Conservation (phyloP, 2,888 invertebrate genomes). For the Cantharis nigra region DNA sequence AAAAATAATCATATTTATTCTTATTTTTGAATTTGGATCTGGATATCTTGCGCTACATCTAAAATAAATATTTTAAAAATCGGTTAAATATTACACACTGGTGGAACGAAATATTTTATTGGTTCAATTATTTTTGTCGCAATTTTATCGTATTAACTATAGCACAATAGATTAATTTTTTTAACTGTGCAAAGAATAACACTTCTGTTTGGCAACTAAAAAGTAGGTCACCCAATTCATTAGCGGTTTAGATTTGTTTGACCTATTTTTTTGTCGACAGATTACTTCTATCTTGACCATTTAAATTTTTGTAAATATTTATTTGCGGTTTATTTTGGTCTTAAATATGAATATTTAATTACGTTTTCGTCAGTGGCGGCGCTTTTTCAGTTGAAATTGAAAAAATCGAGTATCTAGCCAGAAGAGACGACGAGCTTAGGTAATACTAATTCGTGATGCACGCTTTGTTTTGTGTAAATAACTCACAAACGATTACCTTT, state of each 20-base stretch:
- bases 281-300: background rate
- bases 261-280: conserved; percentile 17
- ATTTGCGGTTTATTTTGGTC: background rate
- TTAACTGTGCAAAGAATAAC: conserved; percentile 10
- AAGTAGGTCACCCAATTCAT: conserved; percentile 32
- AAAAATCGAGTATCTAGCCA: too few relatives aligned
- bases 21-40: too few relatives aligned
- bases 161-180: background rate
- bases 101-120: background rate
- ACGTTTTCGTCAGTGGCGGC: background rate
- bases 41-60: background rate
- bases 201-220: conserved; percentile 23
- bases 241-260: conserved; percentile 15
- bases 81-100: background rate
- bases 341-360: background rate
- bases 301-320: background rate
- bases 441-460: background rate
- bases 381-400: background rate
- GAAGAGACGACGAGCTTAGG: background rate
- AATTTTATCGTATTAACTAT: background rate
- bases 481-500: background rate
- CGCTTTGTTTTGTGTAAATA: background rate
- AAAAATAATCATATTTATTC: too few relatives aligned
- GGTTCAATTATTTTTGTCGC: background rate
- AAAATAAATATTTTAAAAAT: background rate